phyloP scores from a whole-genome alignment of 92 coral and sea anemone species.

The Muricea muricata region DNA sequence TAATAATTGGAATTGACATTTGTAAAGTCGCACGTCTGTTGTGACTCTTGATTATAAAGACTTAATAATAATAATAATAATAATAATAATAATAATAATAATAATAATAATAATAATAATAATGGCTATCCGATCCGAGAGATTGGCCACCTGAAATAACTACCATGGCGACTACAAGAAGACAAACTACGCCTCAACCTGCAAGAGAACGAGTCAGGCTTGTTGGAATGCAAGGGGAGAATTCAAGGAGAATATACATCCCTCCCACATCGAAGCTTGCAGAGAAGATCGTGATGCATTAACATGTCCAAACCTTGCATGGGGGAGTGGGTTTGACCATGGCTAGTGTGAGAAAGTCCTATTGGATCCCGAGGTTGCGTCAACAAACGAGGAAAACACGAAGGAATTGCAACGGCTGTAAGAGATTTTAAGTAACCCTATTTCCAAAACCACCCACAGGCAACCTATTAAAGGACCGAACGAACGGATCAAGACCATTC shows the following conservation, averaged over 20 bases:
- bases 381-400: background rate
- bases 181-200: too few relatives aligned
- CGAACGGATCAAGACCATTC: background rate
- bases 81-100: too few relatives aligned
- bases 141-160: background rate
- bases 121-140: background rate
- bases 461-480: background rate
- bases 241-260: too few relatives aligned
- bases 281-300: background rate
- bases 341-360: background rate
- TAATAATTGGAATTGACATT: too few relatives aligned
- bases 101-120: too few relatives aligned
- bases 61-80: too few relatives aligned
- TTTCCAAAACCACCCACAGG: background rate
- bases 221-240: background rate
- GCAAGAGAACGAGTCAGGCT: too few relatives aligned
- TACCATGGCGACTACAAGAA: background rate
- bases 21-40: too few relatives aligned
- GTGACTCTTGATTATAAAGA: too few relatives aligned
- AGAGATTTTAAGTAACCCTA: background rate
- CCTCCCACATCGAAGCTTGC: background rate
- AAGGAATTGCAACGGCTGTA: background rate
- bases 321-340: slow-evolving; percentile 11
- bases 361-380: slow-evolving; percentile 10
- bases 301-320: background rate